Evolutionary conservation across 2,113 vertebrate species (phyloP), one percentile per base, ranked within the genome.

Genomic region (Rynchops niger): DNA sequence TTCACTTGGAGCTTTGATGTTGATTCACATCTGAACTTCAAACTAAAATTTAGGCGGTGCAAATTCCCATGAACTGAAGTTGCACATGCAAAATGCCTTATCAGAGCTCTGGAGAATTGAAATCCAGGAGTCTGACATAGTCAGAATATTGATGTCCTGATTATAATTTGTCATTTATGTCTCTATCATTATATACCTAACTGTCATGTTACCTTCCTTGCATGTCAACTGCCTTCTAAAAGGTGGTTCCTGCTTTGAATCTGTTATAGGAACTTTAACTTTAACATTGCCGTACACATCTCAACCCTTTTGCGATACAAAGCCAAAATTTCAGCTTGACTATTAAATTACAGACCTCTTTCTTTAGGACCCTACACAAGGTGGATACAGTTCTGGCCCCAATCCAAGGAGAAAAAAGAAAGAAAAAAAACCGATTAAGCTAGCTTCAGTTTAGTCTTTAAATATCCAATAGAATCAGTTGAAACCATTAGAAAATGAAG

Each of bases 11-110:
- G 63, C 92, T 97, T 95, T 96, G 87, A 92, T 91, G 49, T 90
- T 95, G 91, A 76, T 93, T 93, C 86, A 69, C 69, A 84, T 67
- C 56, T 92, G 58, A 91, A 78, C 66, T 86, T 96, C 95, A 95
- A 88, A 91, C 82, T 91, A 53, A 86, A 91, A 90, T 95, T 81
- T 69, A 91, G 69, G 59, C 77, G 56, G 65, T 56, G 83, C 76
- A 95, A 86, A 95, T 93, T 91, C 56, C 59, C 69, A 4, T 82
- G 86, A 91, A 91, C 30, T 40, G 86, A 86, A 94, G 67, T 80
- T 56, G 49, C 42, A 47, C 55, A 59, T 1, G 2, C 32, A 67
- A 69, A 96, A 88, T 73, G 52, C 55, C 38, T 95, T 88, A 84
- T 74, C 80, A 79, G 55, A 88, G 43, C 78, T 74, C 88, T 71